Evolutionary conservation across 2,113 vertebrate genomes (phyloP), one percentile per base, ranked within the genome.

Genomic region (Salvelinus fontinalis): DNA sequence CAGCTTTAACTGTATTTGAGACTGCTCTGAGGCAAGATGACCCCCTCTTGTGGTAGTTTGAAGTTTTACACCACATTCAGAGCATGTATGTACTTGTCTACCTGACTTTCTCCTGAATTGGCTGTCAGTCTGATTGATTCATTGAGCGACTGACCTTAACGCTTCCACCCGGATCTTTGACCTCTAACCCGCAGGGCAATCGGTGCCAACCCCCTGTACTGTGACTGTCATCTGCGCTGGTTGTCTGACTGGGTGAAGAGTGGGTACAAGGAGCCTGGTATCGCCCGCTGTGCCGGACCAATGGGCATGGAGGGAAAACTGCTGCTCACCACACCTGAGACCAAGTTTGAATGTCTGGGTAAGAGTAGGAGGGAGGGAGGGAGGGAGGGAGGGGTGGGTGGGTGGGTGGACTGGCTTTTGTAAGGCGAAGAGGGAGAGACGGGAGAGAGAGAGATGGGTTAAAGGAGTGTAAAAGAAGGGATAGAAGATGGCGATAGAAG

Each of bases 201-300:
- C 0, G 98, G 98, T 27, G 96, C 98, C 79, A 99, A 99, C 86
- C 97, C 98, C 0, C 89, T 99, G 81, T 95, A 97, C 92, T 99
- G 98, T 39, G 96, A 97, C 93, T 99, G 98, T 81, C 94, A 94
- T 24, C 93, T 99, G 80, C 97, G 95, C 81, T 99, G 97, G 98
- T 94, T 99, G 71, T 99, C 97, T 0, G 92, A 95, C 84, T 99
- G 98, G 98, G 97, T 99, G 84, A 99, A 99, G 92, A 99, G 97
- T 0, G 96, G 97, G 24, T 99, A 99, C 85, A 99, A 99, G 88
- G 98, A 99, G 84, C 98, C 98, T 0, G 98, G 98, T 49, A 99
- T 99, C 7, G 98, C 98, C 71, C 97, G 98, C 89, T 99, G 98
- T 0, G 88, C 95, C 0, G 97, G 97, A 1, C 98, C 98, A 5